These are phyloP conservation scores for Ptychochromis oligacanthus DNA, from an alignment of 2,113 vertebrate genomes.

Conservation along the genomic window DNA sequence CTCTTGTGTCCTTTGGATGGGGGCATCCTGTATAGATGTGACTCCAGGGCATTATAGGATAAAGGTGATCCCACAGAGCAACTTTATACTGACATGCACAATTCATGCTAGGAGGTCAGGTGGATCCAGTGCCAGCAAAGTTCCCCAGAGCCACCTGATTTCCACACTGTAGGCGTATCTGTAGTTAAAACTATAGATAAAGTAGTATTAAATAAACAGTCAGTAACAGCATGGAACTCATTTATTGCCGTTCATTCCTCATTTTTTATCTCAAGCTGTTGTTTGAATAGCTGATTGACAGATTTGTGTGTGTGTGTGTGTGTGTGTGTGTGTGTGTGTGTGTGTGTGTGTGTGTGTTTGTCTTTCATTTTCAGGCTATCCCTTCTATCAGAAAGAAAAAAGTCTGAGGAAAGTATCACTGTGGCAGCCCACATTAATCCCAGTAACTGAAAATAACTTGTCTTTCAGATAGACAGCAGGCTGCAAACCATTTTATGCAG, in stretches of 20 bases:
- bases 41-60: background rate
- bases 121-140: background rate
- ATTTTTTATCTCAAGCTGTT: constrained; percentile 11
- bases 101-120: background rate
- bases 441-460: constrained; percentile 36
- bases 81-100: background rate
- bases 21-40: background rate
- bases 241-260: background rate
- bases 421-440: constrained; percentile 21
- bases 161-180: background rate
- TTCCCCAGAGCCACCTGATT: background rate
- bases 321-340: too few species aligned
- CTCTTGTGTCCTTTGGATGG: background rate
- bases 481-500: background rate
- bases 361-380: background rate
- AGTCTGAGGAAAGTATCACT: background rate
- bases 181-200: background rate
- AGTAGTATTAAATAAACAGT: background rate
- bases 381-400: background rate
- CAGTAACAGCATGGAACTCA: background rate
- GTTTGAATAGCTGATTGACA: background rate
- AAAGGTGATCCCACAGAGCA: background rate
- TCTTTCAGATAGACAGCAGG: constrained; percentile 33
- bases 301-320: too few species aligned
- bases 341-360: too few species aligned